A percentile compares a stretch with the other conserved stretches of the same genome.
Conservation (phyloP, 2,888 invertebrate genomes). For the Melinopterus prodromus region DNA sequence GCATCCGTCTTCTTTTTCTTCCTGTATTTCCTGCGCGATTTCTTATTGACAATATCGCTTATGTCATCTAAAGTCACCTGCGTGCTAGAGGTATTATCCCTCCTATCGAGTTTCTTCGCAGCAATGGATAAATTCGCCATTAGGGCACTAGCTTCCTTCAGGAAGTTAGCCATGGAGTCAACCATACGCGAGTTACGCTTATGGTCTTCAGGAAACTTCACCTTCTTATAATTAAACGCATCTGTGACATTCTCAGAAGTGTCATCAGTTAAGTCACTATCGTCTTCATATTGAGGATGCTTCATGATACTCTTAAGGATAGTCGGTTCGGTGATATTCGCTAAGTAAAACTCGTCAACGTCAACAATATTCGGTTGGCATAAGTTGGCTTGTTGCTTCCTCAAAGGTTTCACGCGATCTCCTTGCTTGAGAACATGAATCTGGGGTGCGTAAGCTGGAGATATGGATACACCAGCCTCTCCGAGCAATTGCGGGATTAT, state of each 20-base stretch:
- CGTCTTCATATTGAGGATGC: conserved; percentile 30
- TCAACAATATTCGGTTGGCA: conserved; percentile 29
- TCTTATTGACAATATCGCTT: conserved; percentile 41
- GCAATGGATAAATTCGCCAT: conserved; percentile 55
- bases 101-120: conserved; percentile 46
- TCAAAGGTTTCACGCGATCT: conserved; percentile 46
- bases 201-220: conserved; percentile 46
- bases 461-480: conserved; percentile 42
- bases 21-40: conserved; percentile 30
- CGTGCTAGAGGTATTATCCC: conserved; percentile 50
- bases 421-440: conserved; percentile 40
- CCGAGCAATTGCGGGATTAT: conserved; percentile 34
- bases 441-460: conserved; percentile 50
- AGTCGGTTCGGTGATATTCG: conserved; percentile 45
- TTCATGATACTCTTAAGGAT: conserved; percentile 53
- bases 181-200: conserved; percentile 51
- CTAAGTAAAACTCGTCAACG: conserved; percentile 19
- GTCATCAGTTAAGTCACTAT: conserved; percentile 36
- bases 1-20: conserved; percentile 21
- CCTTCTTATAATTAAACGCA: conserved; percentile 53
- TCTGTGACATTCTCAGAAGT: conserved; percentile 45
- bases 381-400: conserved; percentile 35
- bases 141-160: conserved; percentile 58
- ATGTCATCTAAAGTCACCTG: conserved; percentile 54
- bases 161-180: conserved; percentile 58